Evolutionary conservation across 2,888 invertebrate genomes (phyloP).

Genomic region (Nomada flava): DNA sequence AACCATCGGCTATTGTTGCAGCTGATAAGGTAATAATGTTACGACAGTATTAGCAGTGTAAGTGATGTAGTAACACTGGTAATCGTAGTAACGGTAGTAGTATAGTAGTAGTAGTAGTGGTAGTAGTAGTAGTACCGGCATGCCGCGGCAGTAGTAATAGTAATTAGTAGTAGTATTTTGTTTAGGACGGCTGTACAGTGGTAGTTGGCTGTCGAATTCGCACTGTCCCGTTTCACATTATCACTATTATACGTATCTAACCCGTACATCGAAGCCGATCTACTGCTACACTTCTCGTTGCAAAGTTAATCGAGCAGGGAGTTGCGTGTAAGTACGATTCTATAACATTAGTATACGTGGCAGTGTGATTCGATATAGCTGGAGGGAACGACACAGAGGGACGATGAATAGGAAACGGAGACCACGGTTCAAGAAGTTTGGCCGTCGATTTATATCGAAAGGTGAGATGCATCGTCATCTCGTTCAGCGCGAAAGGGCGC

Average conservation of each 20-base stretch:
- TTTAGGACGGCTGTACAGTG: slow-evolving; percentile 64
- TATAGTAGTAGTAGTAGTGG: slow-evolving; percentile 45
- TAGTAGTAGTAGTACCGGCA: slow-evolving; percentile 52
- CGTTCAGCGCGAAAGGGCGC: neutral
- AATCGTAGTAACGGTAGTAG: slow-evolving; percentile 28
- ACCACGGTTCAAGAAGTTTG: neutral
- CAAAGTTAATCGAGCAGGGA: slow-evolving; percentile 53
- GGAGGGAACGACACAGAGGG: neutral
- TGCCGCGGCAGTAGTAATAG: slow-evolving; percentile 49
- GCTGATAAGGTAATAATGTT: slow-evolving; percentile 29
- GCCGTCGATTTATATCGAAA: neutral
- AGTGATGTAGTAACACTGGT: slow-evolving; percentile 35
- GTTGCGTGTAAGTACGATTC: slow-evolving; percentile 44
- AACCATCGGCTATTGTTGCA: neutral
- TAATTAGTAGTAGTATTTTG: slow-evolving; percentile 54
- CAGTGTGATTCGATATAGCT: slow-evolving; percentile 22
- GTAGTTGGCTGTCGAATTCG: slow-evolving; percentile 67
- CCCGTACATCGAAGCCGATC: slow-evolving; percentile 20
- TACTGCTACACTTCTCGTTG: slow-evolving; percentile 35
- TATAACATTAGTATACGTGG: slow-evolving; percentile 23
- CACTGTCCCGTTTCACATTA: slow-evolving; percentile 27
- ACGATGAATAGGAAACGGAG: neutral
- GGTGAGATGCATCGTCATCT: neutral
- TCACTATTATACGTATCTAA: slow-evolving; percentile 15
- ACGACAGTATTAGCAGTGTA: slow-evolving; percentile 35